Base-by-base conservation (phyloP, 2,888 invertebrate species). In the Agrenia bidenticulata region DNA sequence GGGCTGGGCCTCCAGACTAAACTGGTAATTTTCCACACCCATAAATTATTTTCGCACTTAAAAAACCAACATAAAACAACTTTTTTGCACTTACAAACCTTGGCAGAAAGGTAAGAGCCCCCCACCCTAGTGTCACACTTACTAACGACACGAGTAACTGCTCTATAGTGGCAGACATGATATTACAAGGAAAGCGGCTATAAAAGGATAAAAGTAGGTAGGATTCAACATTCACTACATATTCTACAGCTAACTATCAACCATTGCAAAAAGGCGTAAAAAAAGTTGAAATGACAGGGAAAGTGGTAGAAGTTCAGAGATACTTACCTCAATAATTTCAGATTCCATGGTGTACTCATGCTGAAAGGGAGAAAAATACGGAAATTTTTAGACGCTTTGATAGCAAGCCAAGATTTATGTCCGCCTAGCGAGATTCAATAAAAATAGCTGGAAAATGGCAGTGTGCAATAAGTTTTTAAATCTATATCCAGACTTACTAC, bases 281-380 rank as follows among this genome's bases (percentile, higher is more conserved):
- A n/a, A 32, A 32, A 32, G 32, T 32, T 32, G 32, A 32, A 32
- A 32, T 11, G 32, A 32, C 32, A 32, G 32, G 11, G 32, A 32
- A 32, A 32, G 32, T 32, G 32, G 32, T 17, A 50, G 37, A 32
- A 53, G 53, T 17, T 32, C 4, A 13, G 49, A 59, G 45, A 62
- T 24, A 55, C 70, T 74, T 67, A 74, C 72, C 74, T 73, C 72
- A 63, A 71, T 74, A 58, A 69, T 63, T 55, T 74, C 68, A 41
- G 67, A 63, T 49, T 67, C 69, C 45, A 74, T 69, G 62, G 62
- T 58, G 69, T 66, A 72, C 41, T 74, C 72, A 67, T 66, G 62
- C 73, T 74, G 61, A 69, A 67, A 67, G 56, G 39, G 53, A 69
- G 66, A 67, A 64, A 67, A 54, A 49, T 19, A 64, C 63, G 63